Percentiles rank a stretch among this genome's conserved stretches.
Evolutionary conservation across 2,113 vertebrate genomes (phyloP).

Genomic region (Pelecanoides urinatrix): DNA sequence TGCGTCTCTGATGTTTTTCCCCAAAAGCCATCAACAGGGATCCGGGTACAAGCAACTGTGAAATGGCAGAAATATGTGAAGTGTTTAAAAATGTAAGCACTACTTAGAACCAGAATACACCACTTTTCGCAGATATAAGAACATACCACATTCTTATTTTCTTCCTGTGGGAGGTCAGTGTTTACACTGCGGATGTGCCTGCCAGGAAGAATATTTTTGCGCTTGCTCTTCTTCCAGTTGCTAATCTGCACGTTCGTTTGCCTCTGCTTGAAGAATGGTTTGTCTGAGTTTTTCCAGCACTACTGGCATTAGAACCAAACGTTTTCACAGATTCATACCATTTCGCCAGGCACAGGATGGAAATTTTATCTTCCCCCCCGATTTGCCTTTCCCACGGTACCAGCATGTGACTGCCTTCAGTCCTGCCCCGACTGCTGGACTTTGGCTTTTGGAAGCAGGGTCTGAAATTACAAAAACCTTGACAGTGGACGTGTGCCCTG

Average conservation of each 20-base stretch:
- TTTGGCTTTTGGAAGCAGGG: not conserved
- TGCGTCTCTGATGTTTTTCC: not conserved
- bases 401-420: not conserved
- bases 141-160: not conserved
- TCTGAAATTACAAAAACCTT: not conserved
- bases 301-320: not conserved
- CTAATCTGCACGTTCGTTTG: conserved; percentile 23
- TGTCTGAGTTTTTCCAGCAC: not conserved
- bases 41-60: not conserved
- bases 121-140: not conserved
- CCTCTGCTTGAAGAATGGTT: not conserved
- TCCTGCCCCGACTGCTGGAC: not conserved
- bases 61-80: not conserved
- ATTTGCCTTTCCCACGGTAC: not conserved
- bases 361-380: not conserved
- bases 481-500: not conserved
- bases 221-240: conserved; percentile 26
- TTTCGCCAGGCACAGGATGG: not conserved
- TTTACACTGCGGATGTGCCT: not conserved
- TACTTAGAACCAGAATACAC: not conserved
- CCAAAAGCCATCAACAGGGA: not conserved
- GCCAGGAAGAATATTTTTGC: conserved; percentile 39
- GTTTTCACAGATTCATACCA: not conserved
- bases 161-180: conserved; percentile 38
- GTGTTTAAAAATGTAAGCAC: not conserved